A percentile compares a stretch with the other conserved stretches of the same genome.
Conservation (phyloP, 2,113 vertebrate genomes). For the Sminthopsis crassicaudata region DNA sequence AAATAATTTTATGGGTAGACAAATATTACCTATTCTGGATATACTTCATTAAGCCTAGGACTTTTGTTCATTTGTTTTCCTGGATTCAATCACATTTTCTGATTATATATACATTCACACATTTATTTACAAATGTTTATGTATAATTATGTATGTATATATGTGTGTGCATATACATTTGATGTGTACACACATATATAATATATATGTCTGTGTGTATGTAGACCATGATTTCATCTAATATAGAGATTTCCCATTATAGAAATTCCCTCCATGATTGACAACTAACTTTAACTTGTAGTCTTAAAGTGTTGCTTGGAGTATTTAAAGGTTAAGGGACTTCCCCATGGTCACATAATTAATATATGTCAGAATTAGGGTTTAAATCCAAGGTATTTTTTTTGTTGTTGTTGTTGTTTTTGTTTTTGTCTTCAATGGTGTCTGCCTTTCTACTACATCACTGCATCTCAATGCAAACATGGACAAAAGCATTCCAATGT, state of each 20-base stretch:
- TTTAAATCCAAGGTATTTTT: neutral
- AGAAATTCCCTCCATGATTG: neutral
- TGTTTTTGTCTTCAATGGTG: neutral
- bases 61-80: conserved; percentile 20
- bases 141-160: no score
- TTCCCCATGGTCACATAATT: neutral
- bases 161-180: no score
- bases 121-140: no score
- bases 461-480: neutral
- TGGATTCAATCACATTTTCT: conserved; percentile 29
- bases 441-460: neutral
- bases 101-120: neutral
- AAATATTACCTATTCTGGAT: conserved; percentile 22
- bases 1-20: neutral
- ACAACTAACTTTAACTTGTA: neutral
- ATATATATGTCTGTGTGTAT: no score
- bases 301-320: neutral
- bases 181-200: no score
- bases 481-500: neutral
- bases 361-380: neutral
- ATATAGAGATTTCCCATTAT: neutral
- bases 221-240: neutral
- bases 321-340: neutral
- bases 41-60: neutral
- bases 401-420: no score